Evolutionary conservation across 1,140 invertebrate species (phyloP), one percentile per base, ranked within the genome.

Genomic region (Zaprionus ornatus): DNA sequence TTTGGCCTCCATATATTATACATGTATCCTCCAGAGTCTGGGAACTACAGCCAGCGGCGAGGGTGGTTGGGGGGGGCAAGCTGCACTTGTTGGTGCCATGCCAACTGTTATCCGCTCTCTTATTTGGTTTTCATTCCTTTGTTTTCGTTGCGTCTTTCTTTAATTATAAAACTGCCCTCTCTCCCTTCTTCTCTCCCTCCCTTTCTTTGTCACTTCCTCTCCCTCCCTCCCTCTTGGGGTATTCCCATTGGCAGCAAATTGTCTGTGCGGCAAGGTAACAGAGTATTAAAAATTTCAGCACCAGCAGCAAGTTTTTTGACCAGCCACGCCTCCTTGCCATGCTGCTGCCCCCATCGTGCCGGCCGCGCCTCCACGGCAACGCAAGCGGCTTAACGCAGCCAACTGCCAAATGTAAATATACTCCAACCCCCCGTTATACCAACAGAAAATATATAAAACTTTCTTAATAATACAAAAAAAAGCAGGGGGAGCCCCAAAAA

Each of bases 341-440:
- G 48, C 62, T 48, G 57, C 23, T 32, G 29, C n/a, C 72, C 66
- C 19, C 52, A n/a, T 45, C 42, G 42, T 15, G 3, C 29, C 17
- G 35, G 63, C 50, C 17, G 42, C 40, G 75, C 13, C 60, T 54
- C 80, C 77, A 79, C 88, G 75, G 83, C 70, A 87, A 87, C 83
- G 64, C 83, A 87, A 87, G 83, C 83, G 77, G 83, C 83, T 87
- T 87, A 87, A 87, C 83, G 84, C 83, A 83, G 77, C 84, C 84
- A 78, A 87, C 83, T 87, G 83, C 83, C 83, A 88, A 87, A 87
- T 87, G 83, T 87, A 87, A 87, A 87, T 87, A 88, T 88, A 83
- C 84, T 88, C 84, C 77, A 83, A 71, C 78, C 78, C 82, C 81
- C 40, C 54, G 60, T 50, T 55, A 57, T 70, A 70, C 77, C 83